Conservation (phyloP, 2,888 invertebrate species). For the Melieria picta region DNA sequence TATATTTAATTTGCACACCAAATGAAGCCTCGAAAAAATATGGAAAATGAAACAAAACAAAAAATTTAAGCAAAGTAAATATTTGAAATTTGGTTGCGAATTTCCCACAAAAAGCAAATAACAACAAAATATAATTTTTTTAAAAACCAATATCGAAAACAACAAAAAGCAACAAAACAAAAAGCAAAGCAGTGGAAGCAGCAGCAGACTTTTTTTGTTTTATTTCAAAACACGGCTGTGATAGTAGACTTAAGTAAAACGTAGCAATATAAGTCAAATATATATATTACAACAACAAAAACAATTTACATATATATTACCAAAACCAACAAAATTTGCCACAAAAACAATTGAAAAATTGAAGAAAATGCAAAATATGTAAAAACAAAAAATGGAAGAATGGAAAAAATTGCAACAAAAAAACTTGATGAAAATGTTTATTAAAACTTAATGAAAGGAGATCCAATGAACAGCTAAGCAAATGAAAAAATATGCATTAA, state of each 20-base stretch:
- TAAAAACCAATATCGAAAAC: constrained; percentile 29
- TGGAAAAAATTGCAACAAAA: constrained; percentile 24
- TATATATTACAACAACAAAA: constrained; percentile 12
- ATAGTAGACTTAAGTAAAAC: constrained; percentile 53
- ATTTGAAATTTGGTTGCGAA: constrained; percentile 39
- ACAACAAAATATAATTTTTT: constrained; percentile 39
- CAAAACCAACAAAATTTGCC: constrained; percentile 1
- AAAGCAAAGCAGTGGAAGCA: constrained; percentile 42
- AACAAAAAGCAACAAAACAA: constrained; percentile 37
- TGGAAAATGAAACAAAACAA: constrained; percentile 44
- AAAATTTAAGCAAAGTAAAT: constrained; percentile 44
- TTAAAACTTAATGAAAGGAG: too few relatives aligned
- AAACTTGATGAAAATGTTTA: background rate
- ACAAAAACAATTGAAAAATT: background rate
- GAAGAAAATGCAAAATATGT: constrained; percentile 11
- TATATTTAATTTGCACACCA: constrained; percentile 32
- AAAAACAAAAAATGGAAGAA: constrained; percentile 21
- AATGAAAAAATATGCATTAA: too few relatives aligned
- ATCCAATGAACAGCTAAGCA: too few relatives aligned
- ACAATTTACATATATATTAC: background rate
- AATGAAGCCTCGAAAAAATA: constrained; percentile 24
- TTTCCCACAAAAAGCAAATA: constrained; percentile 37
- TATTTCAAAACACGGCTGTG: constrained; percentile 57
- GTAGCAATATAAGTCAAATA: constrained; percentile 37
- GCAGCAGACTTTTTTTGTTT: constrained; percentile 50